Evolutionary conservation across 2,113 vertebrate genomes (phyloP).

Genomic region (Myocastor coypus): DNA sequence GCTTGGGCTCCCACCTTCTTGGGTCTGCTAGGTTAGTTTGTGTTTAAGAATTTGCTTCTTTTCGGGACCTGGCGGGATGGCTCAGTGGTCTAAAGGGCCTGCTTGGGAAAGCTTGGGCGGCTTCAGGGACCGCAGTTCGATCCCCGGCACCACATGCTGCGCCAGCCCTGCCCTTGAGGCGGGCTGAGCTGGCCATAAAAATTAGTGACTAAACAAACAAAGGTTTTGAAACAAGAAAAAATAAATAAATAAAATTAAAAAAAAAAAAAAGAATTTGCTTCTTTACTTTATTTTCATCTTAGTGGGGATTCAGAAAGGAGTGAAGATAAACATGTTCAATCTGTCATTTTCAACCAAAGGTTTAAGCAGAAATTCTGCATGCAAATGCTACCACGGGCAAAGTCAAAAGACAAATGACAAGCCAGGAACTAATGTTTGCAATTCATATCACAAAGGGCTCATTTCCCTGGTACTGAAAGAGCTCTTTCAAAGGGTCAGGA

Average conservation of each 20-base stretch:
- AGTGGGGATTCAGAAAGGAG: not conserved
- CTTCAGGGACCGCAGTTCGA: too few relatives aligned
- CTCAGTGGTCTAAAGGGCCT: too few relatives aligned
- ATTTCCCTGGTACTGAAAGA: not conserved
- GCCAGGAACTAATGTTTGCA: conserved; percentile 63
- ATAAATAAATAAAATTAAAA: too few relatives aligned
- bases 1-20: not conserved
- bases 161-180: too few relatives aligned
- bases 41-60: conserved; percentile 14
- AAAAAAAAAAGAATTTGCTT: not conserved
- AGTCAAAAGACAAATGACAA: conserved; percentile 55
- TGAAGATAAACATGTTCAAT: not conserved
- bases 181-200: too few relatives aligned
- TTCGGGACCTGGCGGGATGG: too few relatives aligned
- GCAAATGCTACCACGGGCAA: conserved; percentile 37
- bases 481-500: not conserved
- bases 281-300: not conserved
- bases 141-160: too few relatives aligned
- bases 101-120: too few relatives aligned
- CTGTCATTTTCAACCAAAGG: not conserved
- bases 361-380: not conserved
- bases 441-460: conserved; percentile 9
- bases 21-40: not conserved
- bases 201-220: too few relatives aligned
- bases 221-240: too few relatives aligned